Conservation (phyloP, 2,888 invertebrate species). For the Siphonodentalium dalli region DNA sequence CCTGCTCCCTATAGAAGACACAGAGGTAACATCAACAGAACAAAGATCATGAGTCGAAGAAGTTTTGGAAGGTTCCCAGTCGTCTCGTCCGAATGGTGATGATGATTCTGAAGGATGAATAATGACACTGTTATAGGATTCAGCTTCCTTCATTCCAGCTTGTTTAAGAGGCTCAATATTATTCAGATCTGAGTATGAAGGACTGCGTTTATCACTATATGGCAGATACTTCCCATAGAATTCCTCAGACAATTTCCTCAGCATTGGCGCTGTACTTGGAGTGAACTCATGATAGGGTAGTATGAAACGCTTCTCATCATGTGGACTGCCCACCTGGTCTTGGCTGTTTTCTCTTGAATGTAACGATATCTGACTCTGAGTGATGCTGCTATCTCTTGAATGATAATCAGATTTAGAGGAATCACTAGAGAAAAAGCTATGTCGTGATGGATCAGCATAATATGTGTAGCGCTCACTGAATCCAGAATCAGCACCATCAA, state of each 20-base stretch:
- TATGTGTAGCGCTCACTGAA: not conserved
- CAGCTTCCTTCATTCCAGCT: slow-evolving; percentile 47
- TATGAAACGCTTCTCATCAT: slow-evolving; percentile 8
- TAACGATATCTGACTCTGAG: no score
- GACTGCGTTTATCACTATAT: slow-evolving; percentile 36
- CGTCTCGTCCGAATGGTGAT: slow-evolving; percentile 46
- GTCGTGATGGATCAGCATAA: slow-evolving; percentile 14
- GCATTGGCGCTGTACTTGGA: slow-evolving; percentile 46
- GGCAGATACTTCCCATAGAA: slow-evolving; percentile 42
- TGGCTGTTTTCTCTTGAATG: not conserved
- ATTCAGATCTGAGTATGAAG: slow-evolving; percentile 41
- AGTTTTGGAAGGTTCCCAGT: slow-evolving; percentile 42
- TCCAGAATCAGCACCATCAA: no score
- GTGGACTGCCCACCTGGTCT: slow-evolving; percentile 1
- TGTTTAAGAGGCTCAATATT: slow-evolving; percentile 32
- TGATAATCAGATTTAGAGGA: slow-evolving; percentile 5
- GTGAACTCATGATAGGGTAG: slow-evolving; percentile 35
- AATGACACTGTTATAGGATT: slow-evolving; percentile 52
- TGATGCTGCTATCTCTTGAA: slow-evolving; percentile 30
- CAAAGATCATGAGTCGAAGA: slow-evolving; percentile 21
- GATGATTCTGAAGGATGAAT: slow-evolving; percentile 47
- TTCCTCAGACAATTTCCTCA: slow-evolving; percentile 55
- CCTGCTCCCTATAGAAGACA: slow-evolving; percentile 17
- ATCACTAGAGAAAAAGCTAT: slow-evolving; percentile 25
- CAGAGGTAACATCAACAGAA: no score